Percentiles rank a stretch among this genome's conserved stretches.
These are phyloP conservation scores for Psilanteris sp. DNA, from an alignment of 1,140 invertebrate genomes.

Conservation along the genomic window DNA sequence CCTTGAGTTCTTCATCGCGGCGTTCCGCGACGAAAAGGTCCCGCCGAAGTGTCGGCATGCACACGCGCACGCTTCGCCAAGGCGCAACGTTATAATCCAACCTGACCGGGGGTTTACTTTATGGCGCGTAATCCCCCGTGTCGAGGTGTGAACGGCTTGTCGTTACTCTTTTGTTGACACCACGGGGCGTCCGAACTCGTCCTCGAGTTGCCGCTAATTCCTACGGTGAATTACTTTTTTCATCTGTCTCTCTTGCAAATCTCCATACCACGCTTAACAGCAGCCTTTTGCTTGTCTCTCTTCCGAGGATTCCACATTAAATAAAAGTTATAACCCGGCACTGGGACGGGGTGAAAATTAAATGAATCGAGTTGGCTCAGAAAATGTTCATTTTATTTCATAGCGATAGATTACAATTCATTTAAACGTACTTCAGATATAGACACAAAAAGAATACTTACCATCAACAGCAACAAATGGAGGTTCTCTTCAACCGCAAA, in stretches of 20 bases:
- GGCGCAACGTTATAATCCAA: conserved; percentile 76
- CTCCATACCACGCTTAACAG: conserved; percentile 8
- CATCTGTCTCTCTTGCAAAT: conserved; percentile 26
- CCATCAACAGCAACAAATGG: no score
- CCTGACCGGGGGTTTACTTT: conserved; percentile 75
- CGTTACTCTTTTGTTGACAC: conserved; percentile 78
- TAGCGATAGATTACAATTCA: no score
- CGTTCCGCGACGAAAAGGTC: conserved; percentile 31
- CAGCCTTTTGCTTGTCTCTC: conserved; percentile 22
- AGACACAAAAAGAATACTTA: no score
- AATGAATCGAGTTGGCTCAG: conserved; percentile 4
- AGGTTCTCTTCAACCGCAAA: no score
- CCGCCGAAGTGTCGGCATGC: conserved; percentile 40
- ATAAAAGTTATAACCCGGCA: conserved; percentile 17
- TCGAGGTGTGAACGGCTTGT: conserved; percentile 77
- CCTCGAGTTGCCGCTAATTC: conserved; percentile 75
- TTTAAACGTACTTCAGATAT: no score
- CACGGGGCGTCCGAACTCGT: conserved; percentile 73
- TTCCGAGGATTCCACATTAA: conserved; percentile 26
- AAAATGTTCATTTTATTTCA: no score
- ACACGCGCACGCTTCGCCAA: conserved; percentile 58
- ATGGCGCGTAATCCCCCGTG: conserved; percentile 77
- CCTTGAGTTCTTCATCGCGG: conserved; percentile 53
- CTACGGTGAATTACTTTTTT: conserved; percentile 69
- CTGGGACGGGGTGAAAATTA: conserved; percentile 11